These are phyloP conservation scores for Dolichotis patagonum DNA, from an alignment of 2,113 vertebrate species.

Conservation along the genomic window DNA sequence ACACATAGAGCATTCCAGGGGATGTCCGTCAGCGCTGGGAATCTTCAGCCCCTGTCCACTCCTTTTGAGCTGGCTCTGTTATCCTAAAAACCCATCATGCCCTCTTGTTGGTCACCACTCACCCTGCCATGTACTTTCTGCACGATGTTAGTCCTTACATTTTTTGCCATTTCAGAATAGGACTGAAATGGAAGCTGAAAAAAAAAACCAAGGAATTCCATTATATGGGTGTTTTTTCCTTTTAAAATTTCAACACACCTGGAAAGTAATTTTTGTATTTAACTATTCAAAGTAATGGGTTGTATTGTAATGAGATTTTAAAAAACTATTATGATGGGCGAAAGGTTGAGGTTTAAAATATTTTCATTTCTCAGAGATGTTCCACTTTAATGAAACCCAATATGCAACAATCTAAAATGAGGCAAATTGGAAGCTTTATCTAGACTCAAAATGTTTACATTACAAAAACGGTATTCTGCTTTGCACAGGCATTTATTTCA, in stretches of 20 bases:
- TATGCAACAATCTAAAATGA: constrained; percentile 69
- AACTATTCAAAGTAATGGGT: constrained; percentile 80
- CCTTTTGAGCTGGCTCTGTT: not conserved
- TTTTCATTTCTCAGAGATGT: constrained; percentile 72
- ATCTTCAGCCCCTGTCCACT: rapidly evolving
- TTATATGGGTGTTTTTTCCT: not conserved
- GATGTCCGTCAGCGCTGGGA: rapidly evolving
- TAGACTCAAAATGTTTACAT: constrained; percentile 64
- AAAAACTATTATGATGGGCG: constrained; percentile 65
- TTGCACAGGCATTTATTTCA: constrained; percentile 44
- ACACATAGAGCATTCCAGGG: not conserved
- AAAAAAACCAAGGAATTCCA: constrained; percentile 31
- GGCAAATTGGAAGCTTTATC: constrained; percentile 64
- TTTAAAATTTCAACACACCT: constrained; percentile 68
- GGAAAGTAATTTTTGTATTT: constrained; percentile 64
- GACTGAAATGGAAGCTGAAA: constrained; percentile 50
- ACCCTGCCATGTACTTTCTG: not conserved
- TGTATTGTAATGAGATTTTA: constrained; percentile 79
- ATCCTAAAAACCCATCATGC: not conserved
- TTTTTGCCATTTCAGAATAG: constrained; percentile 54
- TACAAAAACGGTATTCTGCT: constrained; percentile 61
- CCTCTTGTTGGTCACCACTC: not conserved
- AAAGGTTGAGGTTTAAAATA: constrained; percentile 75
- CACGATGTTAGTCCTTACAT: not conserved
- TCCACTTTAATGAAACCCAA: constrained; percentile 75